phyloP scores from a whole-genome alignment of 2,113 vertebrate genomes.

The Cyanoramphus novaezelandiae region DNA sequence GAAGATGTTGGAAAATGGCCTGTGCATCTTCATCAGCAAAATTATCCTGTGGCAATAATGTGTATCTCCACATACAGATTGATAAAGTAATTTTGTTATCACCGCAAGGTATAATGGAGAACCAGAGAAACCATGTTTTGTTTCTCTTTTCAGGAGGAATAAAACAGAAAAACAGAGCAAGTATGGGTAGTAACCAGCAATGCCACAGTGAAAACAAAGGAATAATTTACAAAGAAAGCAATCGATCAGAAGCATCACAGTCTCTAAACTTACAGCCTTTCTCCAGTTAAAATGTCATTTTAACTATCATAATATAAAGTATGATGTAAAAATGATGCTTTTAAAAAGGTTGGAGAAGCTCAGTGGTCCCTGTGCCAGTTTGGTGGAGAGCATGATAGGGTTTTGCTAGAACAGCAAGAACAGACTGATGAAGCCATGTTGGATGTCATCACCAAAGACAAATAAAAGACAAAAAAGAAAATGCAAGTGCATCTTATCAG shows the following conservation, averaged over 20 bases:
- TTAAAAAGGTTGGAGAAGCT: background rate
- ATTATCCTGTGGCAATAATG: background rate
- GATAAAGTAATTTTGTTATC: background rate
- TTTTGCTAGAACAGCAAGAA: background rate
- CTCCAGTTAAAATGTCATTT: background rate
- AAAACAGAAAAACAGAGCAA: background rate
- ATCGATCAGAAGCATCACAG: background rate
- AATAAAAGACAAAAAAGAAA: background rate
- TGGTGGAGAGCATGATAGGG: background rate
- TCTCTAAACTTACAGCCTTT: background rate
- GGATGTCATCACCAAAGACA: background rate
- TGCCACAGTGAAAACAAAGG: background rate
- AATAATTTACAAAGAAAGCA: background rate
- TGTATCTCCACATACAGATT: background rate
- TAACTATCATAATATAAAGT: background rate
- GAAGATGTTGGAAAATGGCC: background rate
- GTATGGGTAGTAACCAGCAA: background rate
- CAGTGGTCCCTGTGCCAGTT: rapidly evolving
- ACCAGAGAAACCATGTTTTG: background rate
- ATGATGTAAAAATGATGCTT: background rate
- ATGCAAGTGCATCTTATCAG: background rate
- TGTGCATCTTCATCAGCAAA: background rate
- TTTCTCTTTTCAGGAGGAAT: background rate
- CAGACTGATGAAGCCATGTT: background rate
- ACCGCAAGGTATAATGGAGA: background rate